phyloP scores from a whole-genome alignment of 1,140 invertebrate genomes.

The Prorops nasuta region DNA sequence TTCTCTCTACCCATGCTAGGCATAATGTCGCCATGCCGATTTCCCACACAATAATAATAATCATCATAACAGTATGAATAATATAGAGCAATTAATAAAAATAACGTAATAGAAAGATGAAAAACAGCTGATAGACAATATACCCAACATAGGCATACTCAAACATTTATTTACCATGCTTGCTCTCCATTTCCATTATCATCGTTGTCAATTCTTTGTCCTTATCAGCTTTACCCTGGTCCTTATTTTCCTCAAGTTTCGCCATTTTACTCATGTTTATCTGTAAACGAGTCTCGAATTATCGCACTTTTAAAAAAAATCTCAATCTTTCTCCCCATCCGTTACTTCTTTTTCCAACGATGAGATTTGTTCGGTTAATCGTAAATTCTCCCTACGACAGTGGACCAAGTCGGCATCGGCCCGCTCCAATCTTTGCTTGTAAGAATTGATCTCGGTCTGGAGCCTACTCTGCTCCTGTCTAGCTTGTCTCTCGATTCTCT shows the following conservation, averaged over 20 bases:
- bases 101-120: conserved; percentile 11
- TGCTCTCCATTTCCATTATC: conserved; percentile 75
- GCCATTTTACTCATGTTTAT: conserved; percentile 51
- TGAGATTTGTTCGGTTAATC: conserved; percentile 72
- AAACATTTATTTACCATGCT: conserved; percentile 67
- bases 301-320: background rate
- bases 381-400: conserved; percentile 71
- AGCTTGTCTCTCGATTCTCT: conserved; percentile 68
- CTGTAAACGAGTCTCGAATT: conserved; percentile 28
- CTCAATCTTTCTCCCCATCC: background rate
- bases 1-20: conserved; percentile 47
- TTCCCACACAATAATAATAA: conserved; percentile 51
- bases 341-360: conserved; percentile 75
- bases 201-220: conserved; percentile 71
- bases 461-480: conserved; percentile 73
- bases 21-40: conserved; percentile 51
- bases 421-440: conserved; percentile 73
- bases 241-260: conserved; percentile 26
- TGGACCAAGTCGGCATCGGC: conserved; percentile 76
- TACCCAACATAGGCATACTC: conserved; percentile 49
- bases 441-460: conserved; percentile 73
- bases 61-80: too few species aligned
- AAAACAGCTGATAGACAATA: conserved; percentile 37
- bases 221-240: conserved; percentile 53
- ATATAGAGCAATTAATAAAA: conserved; percentile 13